These are phyloP conservation scores for Cyaniris semiargus DNA, from an alignment of 2,888 invertebrate species.

Conservation along the genomic window DNA sequence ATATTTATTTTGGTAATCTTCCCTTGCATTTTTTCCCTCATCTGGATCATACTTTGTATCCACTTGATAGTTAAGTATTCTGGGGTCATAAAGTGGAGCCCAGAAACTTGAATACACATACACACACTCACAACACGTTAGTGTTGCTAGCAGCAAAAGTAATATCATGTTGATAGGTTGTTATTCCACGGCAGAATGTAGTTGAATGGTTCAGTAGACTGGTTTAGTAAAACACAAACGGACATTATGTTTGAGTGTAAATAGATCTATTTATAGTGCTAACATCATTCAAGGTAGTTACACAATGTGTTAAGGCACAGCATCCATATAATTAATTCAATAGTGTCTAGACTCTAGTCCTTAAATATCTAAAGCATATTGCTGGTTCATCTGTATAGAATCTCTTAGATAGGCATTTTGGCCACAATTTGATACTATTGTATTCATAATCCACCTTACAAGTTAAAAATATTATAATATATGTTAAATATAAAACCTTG, in stretches of 20 bases:
- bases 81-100: constrained; percentile 63
- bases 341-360: not conserved
- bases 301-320: constrained; percentile 41
- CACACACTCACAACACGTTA: constrained; percentile 47
- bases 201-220: constrained; percentile 40
- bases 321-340: not conserved
- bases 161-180: constrained; percentile 43
- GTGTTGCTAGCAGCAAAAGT: constrained; percentile 45
- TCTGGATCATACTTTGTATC: constrained; percentile 58
- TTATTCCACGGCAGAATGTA: constrained; percentile 35
- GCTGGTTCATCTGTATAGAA: too few species aligned
- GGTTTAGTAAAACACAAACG: constrained; percentile 42
- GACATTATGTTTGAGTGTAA: constrained; percentile 41
- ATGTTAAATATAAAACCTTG: too few species aligned
- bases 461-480: too few species aligned
- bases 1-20: constrained; percentile 51
- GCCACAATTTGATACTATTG: too few species aligned
- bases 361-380: not conserved
- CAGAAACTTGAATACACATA: constrained; percentile 66
- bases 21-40: constrained; percentile 50
- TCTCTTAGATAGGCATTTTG: too few species aligned
- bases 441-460: too few species aligned
- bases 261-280: constrained; percentile 49
- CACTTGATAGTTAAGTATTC: constrained; percentile 62
- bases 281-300: constrained; percentile 48